Evolutionary conservation across 92 coral and sea anemone species (phyloP).

Genomic region (Montipora capitata): DNA sequence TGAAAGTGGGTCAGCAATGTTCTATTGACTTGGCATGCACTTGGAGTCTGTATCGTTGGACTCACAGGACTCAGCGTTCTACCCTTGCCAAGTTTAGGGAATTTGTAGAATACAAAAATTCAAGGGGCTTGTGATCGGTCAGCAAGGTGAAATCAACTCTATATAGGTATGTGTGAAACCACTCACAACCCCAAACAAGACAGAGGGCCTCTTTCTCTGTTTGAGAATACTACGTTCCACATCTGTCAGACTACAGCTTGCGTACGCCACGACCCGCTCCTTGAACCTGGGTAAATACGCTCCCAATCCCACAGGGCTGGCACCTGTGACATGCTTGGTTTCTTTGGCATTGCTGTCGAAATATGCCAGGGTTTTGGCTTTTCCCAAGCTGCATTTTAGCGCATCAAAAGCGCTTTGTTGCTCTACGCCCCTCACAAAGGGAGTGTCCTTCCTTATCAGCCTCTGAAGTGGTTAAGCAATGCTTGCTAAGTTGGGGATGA

Average conservation of each 20-base stretch:
- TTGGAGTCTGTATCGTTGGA: constrained; percentile 7
- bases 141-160: constrained; percentile 35
- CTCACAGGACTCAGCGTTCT: too few relatives aligned
- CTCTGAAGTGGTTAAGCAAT: too few relatives aligned
- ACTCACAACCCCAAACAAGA: too few relatives aligned
- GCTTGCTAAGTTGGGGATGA: too few relatives aligned
- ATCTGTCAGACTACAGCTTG: neutral
- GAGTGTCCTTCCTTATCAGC: too few relatives aligned
- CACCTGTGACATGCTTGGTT: neutral
- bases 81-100: too few relatives aligned
- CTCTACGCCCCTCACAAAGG: too few relatives aligned
- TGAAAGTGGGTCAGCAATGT: too few relatives aligned
- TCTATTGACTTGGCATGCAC: constrained; percentile 31
- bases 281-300: neutral
- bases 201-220: too few relatives aligned
- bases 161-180: neutral
- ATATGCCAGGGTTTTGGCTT: neutral
- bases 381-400: too few relatives aligned
- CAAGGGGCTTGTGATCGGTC: constrained; percentile 75
- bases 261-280: neutral
- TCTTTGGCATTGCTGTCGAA: neutral
- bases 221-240: too few relatives aligned
- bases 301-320: neutral
- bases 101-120: constrained; percentile 59
- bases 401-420: too few relatives aligned